phyloP scores from a whole-genome alignment of 2,113 vertebrate species.

The Archocentrus centrarchus region DNA sequence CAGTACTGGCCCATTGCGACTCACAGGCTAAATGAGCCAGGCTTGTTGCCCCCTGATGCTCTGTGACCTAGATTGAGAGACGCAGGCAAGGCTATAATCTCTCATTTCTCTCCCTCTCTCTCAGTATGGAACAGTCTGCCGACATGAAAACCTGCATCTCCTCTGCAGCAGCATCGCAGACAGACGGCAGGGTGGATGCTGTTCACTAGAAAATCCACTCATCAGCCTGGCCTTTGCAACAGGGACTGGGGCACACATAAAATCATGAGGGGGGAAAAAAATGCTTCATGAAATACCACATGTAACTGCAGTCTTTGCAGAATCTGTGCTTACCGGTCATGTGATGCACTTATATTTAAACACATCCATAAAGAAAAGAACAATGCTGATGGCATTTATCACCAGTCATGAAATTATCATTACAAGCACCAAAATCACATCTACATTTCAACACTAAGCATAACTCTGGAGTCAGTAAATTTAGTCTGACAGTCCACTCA shows the following conservation, averaged over 20 bases:
- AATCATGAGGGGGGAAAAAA: neutral
- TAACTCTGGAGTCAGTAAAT: neutral
- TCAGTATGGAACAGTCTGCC: constrained; percentile 35
- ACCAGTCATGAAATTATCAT: neutral
- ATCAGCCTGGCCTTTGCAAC: neutral
- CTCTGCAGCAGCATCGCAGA: constrained; percentile 22
- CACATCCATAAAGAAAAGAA: neutral
- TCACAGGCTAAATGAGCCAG: constrained; percentile 76
- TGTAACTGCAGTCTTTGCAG: neutral
- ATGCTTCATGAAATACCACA: neutral
- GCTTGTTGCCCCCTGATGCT: constrained; percentile 78
- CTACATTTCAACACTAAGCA: neutral
- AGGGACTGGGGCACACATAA: neutral
- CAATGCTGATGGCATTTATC: constrained; percentile 1
- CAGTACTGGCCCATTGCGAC: constrained; percentile 67
- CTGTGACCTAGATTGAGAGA: constrained; percentile 83
- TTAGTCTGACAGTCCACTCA: neutral
- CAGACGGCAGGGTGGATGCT: constrained; percentile 9
- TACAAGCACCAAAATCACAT: neutral
- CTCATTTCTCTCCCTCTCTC: constrained; percentile 52
- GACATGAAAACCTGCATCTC: constrained; percentile 45
- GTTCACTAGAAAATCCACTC: constrained; percentile 10
- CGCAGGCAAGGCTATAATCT: constrained; percentile 73
- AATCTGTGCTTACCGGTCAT: neutral
- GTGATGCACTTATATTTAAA: constrained; percentile 6